Evolutionary conservation across 2,113 vertebrate genomes (phyloP), one percentile per base, ranked within the genome.

Genomic region (Maccullochella peelii): DNA sequence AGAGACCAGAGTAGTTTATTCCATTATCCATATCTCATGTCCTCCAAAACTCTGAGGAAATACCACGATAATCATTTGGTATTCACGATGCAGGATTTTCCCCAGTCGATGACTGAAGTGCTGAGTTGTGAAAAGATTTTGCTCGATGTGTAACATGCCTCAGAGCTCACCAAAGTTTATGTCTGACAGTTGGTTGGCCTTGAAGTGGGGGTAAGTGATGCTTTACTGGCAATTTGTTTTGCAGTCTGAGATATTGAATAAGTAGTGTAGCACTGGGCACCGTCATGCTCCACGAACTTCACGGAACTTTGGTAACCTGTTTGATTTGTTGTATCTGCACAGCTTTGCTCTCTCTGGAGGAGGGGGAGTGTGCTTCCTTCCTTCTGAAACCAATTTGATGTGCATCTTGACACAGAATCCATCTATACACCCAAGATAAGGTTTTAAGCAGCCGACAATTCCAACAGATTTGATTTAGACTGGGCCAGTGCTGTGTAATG

Each of bases 191-290:
- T 23, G 44, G 79, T 67, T 76, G 80, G 83, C 91, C 81, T 88
- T 86, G 84, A 86, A 85, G 70, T 54, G 54, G 58, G 85, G 49
- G 84, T 86, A 84, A 90, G 71, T 3, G 18, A 83, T 38, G 85
- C 73, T 80, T 85, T 76, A 82, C 89, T 73, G 62, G 77, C 62
- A 71, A 84, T 89, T 90, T 88, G 88, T 87, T 91, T 90, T 87
- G 73, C 72, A 36, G 75, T 40, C 44, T 44, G 77, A 80, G 80
- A 83, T 79, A 78, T 72, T 85, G 85, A 86, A 84, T 86, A 90
- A 80, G 73, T 77, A 79, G 58, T 52, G 73, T 18, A 44, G 77
- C 76, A 2, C 63, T 71, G 70, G 81, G 74, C 57, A 23, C 69
- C 16, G 67, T 89, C 90, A 73, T 87, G 90, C 77, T 82, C 79